Evolutionary conservation across 2,797 vertebrate species (phyloP).

Genomic region (Melanotaenia nigrans): DNA sequence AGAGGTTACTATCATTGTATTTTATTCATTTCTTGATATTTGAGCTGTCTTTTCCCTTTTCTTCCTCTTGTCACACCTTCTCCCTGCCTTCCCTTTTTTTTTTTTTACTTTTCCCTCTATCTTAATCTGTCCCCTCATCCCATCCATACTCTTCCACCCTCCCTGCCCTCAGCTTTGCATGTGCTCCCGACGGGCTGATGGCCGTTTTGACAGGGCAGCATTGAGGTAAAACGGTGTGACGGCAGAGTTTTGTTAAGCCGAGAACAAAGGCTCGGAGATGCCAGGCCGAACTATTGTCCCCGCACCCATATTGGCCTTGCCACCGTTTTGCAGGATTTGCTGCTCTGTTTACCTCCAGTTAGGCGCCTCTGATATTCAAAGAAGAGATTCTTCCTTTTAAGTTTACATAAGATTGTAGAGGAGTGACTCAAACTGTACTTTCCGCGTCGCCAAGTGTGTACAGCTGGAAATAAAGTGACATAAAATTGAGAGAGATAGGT

Average conservation of each 20-base stretch:
- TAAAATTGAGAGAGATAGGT: not conserved
- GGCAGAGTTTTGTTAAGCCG: constrained; percentile 98
- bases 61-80: constrained; percentile 14
- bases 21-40: constrained; percentile 40
- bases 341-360: constrained; percentile 96
- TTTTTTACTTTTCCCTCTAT: constrained; percentile 10
- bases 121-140: not conserved
- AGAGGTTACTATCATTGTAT: constrained; percentile 52
- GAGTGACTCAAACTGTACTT: constrained; percentile 2
- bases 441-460: not conserved
- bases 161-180: constrained; percentile 86
- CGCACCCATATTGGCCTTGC: constrained; percentile 90
- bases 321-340: constrained; percentile 95
- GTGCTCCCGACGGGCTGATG: constrained; percentile 93
- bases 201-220: constrained; percentile 92
- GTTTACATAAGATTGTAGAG: constrained; percentile 50
- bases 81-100: constrained; percentile 36
- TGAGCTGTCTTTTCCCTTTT: not conserved
- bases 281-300: constrained; percentile 86
- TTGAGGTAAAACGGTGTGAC: constrained; percentile 96
- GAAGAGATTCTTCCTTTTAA: constrained; percentile 58
- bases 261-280: constrained; percentile 89
- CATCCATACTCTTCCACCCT: constrained; percentile 3
- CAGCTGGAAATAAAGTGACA: not conserved
- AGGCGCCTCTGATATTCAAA: constrained; percentile 89